phyloP scores from a whole-genome alignment of 2,888 invertebrate species.

The Capitulum mitella region DNA sequence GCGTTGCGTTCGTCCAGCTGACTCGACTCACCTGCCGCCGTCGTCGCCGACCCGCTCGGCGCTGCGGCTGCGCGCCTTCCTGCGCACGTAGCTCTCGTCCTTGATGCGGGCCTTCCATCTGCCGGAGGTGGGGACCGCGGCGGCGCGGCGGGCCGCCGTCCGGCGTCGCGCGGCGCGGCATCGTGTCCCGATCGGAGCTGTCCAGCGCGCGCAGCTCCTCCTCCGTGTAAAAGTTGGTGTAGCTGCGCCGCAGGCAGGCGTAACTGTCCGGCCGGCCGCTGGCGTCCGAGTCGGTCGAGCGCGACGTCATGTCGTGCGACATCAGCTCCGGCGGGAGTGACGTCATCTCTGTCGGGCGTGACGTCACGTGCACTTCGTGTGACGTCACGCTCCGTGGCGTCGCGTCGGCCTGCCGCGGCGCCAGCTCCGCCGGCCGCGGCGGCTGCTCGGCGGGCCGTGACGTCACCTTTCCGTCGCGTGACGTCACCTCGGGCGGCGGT shows the following conservation, averaged over 20 bases:
- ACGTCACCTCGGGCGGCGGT: conserved; percentile 4
- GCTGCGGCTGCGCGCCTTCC: neutral
- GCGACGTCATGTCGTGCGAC: neutral
- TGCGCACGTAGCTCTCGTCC: neutral
- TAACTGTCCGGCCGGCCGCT: neutral
- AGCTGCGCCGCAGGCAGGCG: conserved; percentile 5
- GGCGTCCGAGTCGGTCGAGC: neutral
- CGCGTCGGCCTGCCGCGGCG: neutral
- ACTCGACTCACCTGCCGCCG: neutral
- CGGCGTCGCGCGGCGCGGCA: neutral
- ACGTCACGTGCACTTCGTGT: too few relatives aligned
- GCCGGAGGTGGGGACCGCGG: neutral
- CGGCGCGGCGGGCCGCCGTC: neutral
- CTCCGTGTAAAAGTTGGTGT: conserved; percentile 25
- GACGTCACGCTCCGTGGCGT: too few relatives aligned
- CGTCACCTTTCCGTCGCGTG: neutral
- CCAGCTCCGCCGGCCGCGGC: neutral
- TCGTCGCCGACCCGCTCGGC: neutral
- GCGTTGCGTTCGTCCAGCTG: too few relatives aligned
- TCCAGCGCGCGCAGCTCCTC: neutral
- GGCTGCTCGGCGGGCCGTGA: neutral
- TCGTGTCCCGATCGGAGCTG: conserved; percentile 10
- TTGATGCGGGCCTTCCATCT: neutral
- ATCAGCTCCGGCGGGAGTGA: neutral
- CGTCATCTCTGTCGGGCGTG: too few relatives aligned